These are phyloP conservation scores for Hydropsyche betteni DNA, from an alignment of 2,888 invertebrate genomes.

Conservation along the genomic window DNA sequence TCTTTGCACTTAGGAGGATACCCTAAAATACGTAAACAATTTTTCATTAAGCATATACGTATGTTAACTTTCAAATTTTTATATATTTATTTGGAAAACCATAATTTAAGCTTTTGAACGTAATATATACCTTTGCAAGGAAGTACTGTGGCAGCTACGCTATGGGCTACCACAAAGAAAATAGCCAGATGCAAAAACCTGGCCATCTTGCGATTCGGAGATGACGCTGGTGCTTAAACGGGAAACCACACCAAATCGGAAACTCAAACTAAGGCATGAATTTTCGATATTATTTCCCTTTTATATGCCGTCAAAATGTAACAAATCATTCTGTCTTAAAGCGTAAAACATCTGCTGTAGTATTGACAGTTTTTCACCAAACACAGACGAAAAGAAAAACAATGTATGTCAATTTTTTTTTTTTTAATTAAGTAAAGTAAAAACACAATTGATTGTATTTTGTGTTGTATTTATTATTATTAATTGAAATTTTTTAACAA, in stretches of 20 bases:
- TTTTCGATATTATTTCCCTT: background rate
- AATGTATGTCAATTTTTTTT: background rate
- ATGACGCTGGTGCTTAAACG: background rate
- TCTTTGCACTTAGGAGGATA: constrained; percentile 1
- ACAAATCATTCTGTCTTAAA: background rate
- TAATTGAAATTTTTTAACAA: too few relatives aligned
- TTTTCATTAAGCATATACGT: background rate
- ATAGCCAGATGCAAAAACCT: constrained; percentile 13
- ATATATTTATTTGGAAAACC: too few relatives aligned
- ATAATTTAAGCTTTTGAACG: too few relatives aligned
- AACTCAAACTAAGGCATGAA: constrained; percentile 1
- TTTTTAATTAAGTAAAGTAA: background rate
- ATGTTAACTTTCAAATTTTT: background rate
- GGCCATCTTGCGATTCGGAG: background rate
- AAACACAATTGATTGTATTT: too few relatives aligned
- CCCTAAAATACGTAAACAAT: background rate
- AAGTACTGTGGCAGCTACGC: constrained; percentile 3
- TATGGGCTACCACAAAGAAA: background rate
- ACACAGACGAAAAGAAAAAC: background rate
- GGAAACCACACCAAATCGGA: background rate
- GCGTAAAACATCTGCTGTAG: background rate
- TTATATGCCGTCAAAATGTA: constrained; percentile 1
- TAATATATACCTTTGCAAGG: background rate
- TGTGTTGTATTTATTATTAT: too few relatives aligned
- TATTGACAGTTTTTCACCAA: background rate